Conservation (phyloP, 1,140 invertebrate species). For the Pachyrhynchus sulphureomaculatus region DNA sequence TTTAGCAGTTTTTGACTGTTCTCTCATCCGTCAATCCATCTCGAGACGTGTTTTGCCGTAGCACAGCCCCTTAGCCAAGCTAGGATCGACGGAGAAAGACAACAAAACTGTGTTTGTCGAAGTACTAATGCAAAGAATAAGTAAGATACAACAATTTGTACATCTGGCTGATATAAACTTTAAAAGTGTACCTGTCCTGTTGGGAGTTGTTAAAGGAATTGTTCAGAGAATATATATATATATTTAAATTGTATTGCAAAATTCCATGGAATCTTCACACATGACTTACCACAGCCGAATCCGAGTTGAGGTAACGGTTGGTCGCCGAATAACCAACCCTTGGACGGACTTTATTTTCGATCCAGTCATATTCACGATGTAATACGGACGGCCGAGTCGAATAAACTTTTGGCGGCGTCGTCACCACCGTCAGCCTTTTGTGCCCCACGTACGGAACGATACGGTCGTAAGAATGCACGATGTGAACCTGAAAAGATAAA, state of each 20-base stretch:
- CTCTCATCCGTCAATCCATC: too few species aligned
- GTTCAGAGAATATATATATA: too few species aligned
- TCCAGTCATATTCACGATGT: slow-evolving; percentile 70
- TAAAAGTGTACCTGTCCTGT: too few species aligned
- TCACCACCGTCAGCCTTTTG: slow-evolving; percentile 65
- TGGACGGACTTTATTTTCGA: slow-evolving; percentile 64
- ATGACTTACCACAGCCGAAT: slow-evolving; percentile 64
- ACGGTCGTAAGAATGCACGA: slow-evolving; percentile 49
- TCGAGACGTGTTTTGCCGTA: too few species aligned
- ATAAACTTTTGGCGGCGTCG: slow-evolving; percentile 60
- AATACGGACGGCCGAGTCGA: slow-evolving; percentile 69
- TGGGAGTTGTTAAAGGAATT: too few species aligned
- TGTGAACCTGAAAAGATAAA: slow-evolving; percentile 45
- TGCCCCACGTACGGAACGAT: slow-evolving; percentile 63
- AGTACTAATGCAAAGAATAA: too few species aligned
- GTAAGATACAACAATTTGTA: too few species aligned
- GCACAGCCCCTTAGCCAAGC: too few species aligned
- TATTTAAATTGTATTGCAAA: slow-evolving; percentile 4
- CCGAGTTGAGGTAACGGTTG: slow-evolving; percentile 75
- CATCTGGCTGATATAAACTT: too few species aligned
- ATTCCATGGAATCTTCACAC: neutral
- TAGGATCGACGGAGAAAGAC: too few species aligned
- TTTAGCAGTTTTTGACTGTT: too few species aligned
- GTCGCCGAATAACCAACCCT: slow-evolving; percentile 63
- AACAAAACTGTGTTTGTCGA: too few species aligned